Conservation (phyloP, 2,113 vertebrate species). For the Plecturocebus donacophilus region DNA sequence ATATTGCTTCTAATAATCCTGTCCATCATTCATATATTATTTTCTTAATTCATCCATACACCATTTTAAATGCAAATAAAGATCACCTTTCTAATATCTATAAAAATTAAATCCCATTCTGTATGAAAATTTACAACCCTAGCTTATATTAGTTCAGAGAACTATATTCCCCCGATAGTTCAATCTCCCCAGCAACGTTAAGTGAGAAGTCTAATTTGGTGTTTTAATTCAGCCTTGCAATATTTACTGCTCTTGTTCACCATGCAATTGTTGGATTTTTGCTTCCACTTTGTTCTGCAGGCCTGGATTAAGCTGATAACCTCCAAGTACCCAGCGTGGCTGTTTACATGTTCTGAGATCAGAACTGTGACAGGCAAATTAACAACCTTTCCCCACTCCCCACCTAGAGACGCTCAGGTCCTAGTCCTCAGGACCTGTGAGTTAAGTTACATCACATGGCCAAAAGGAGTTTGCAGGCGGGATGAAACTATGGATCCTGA, state of each 20-base stretch:
- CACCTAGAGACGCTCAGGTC: fast-evolving
- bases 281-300: no score
- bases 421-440: fast-evolving
- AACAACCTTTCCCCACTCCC: no score
- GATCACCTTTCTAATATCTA: background rate
- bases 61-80: constrained; percentile 32
- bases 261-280: background rate
- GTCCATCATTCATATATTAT: background rate
- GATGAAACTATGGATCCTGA: fast-evolving
- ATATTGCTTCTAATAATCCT: background rate
- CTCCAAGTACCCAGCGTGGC: fast-evolving
- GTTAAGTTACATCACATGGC: fast-evolving
- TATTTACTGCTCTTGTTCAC: background rate
- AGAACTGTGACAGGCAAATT: fast-evolving
- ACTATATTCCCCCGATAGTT: fast-evolving
- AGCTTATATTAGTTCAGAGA: background rate
- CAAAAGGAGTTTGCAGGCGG: background rate
- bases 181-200: background rate
- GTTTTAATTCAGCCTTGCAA: background rate
- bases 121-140: background rate
- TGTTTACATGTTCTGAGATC: fast-evolving
- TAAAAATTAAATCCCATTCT: background rate
- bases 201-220: background rate
- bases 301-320: background rate
- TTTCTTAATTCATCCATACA: background rate